These are phyloP conservation scores for Petrocephalus zakoni DNA, from an alignment of 2,113 vertebrate genomes.

Conservation along the genomic window DNA sequence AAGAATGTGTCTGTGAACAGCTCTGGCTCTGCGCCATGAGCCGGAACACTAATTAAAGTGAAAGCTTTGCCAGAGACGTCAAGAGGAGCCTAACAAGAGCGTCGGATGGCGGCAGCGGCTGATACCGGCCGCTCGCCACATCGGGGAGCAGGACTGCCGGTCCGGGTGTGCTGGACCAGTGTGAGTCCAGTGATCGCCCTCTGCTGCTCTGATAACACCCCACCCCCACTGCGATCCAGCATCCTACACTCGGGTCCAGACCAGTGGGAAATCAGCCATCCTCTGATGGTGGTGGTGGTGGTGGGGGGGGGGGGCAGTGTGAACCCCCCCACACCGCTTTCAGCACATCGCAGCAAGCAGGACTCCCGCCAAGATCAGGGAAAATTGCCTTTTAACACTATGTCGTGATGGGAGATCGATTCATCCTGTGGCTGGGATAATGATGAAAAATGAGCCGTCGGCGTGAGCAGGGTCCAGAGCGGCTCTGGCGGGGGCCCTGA, in stretches of 20 bases:
- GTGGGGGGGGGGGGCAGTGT: not conserved
- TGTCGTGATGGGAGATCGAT: slow-evolving; percentile 27
- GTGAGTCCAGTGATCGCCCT: not conserved
- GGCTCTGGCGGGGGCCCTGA: not conserved
- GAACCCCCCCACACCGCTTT: not conserved
- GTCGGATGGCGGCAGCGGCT: not conserved
- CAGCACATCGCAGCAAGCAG: not conserved
- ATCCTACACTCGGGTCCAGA: not conserved
- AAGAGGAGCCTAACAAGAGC: not conserved
- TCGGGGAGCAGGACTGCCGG: not conserved
- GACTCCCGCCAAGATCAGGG: slow-evolving; percentile 13
- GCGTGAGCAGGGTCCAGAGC: slow-evolving; percentile 6
- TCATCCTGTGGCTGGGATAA: slow-evolving; percentile 15
- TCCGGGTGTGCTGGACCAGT: not conserved
- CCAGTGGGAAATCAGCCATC: not conserved
- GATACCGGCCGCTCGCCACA: not conserved
- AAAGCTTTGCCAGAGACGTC: not conserved
- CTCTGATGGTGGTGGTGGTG: not conserved
- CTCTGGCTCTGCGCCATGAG: not conserved
- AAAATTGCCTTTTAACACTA: slow-evolving; percentile 26
- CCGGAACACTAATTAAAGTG: not conserved
- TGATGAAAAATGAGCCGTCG: slow-evolving; percentile 11
- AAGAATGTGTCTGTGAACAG: not conserved
- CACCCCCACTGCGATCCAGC: not conserved
- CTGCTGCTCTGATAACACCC: not conserved